phyloP scores from a whole-genome alignment of 2,888 invertebrate genomes.

The Brachynemurus nebulosus region DNA sequence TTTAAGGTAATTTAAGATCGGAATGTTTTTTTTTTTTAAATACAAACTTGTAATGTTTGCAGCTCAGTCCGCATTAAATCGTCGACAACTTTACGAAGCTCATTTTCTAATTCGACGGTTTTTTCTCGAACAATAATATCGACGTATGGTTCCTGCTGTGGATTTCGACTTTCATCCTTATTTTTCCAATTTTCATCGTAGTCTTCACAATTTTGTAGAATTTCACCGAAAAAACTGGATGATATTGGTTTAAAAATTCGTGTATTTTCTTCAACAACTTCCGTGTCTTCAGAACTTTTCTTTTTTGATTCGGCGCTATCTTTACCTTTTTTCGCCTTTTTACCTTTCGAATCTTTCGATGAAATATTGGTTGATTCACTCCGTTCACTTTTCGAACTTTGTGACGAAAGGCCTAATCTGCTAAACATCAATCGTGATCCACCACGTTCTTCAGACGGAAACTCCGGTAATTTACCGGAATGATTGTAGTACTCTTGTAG shows the following conservation, averaged over 20 bases:
- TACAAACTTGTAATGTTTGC: constrained; percentile 44
- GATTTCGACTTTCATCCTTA: constrained; percentile 61
- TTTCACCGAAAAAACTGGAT: constrained; percentile 58
- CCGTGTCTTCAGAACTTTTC: constrained; percentile 30
- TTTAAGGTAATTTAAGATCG: neutral
- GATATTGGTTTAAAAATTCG: constrained; percentile 52
- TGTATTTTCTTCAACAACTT: constrained; percentile 47
- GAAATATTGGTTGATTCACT: constrained; percentile 65
- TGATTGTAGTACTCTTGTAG: constrained; percentile 67
- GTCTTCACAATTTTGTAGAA: constrained; percentile 59
- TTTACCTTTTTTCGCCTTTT: constrained; percentile 54
- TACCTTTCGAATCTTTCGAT: constrained; percentile 66
- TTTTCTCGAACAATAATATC: constrained; percentile 79
- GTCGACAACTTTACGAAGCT: constrained; percentile 70
- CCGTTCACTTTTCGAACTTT: constrained; percentile 62
- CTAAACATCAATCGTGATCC: constrained; percentile 77
- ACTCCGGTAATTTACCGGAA: constrained; percentile 78
- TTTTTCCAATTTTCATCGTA: constrained; percentile 74
- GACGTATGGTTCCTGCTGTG: constrained; percentile 59
- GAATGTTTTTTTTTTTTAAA: neutral
- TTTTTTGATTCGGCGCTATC: constrained; percentile 23
- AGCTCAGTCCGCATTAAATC: constrained; percentile 58
- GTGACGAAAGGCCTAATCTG: constrained; percentile 27
- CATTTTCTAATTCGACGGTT: constrained; percentile 65
- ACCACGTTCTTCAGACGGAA: constrained; percentile 82